phyloP scores from a whole-genome alignment of 1,140 invertebrate genomes.

The Sinonovacula constricta region DNA sequence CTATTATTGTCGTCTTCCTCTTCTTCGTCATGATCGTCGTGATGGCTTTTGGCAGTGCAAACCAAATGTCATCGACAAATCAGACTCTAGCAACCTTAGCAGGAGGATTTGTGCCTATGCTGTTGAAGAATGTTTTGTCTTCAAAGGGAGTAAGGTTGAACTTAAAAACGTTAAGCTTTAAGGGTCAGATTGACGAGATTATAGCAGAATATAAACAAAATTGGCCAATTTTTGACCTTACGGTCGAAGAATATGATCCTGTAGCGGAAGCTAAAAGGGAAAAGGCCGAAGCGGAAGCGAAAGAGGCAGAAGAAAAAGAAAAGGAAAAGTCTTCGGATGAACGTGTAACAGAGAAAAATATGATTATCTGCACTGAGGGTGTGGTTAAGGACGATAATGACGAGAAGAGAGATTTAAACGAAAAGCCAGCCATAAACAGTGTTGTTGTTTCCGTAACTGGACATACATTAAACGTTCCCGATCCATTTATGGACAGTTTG shows the following conservation, averaged over 20 bases:
- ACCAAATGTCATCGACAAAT: slow-evolving; percentile 75
- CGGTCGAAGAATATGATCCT: slow-evolving; percentile 58
- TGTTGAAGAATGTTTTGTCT: slow-evolving; percentile 75
- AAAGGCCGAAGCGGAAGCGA: slow-evolving; percentile 53
- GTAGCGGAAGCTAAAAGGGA: slow-evolving; percentile 55
- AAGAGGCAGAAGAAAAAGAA: slow-evolving; percentile 51
- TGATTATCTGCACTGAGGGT: slow-evolving; percentile 30
- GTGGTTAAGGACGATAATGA: slow-evolving; percentile 41
- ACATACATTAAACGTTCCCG: slow-evolving; percentile 18
- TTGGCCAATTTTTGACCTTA: slow-evolving; percentile 73
- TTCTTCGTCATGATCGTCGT: slow-evolving; percentile 77
- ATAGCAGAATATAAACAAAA: slow-evolving; percentile 74
- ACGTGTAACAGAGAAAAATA: slow-evolving; percentile 39
- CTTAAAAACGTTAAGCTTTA: slow-evolving; percentile 75
- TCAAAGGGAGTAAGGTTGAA: slow-evolving; percentile 69
- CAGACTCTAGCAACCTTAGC: slow-evolving; percentile 76
- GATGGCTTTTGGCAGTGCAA: slow-evolving; percentile 76
- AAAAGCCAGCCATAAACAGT: neutral
- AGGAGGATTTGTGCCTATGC: slow-evolving; percentile 76
- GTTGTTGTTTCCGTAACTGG: neutral
- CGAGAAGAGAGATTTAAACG: slow-evolving; percentile 47
- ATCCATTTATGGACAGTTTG: slow-evolving; percentile 24
- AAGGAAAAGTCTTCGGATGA: slow-evolving; percentile 6
- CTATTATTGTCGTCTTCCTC: slow-evolving; percentile 75
- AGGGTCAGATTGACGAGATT: slow-evolving; percentile 77